phyloP scores from a whole-genome alignment of 2,113 vertebrate species.

The Nibea albiflora region DNA sequence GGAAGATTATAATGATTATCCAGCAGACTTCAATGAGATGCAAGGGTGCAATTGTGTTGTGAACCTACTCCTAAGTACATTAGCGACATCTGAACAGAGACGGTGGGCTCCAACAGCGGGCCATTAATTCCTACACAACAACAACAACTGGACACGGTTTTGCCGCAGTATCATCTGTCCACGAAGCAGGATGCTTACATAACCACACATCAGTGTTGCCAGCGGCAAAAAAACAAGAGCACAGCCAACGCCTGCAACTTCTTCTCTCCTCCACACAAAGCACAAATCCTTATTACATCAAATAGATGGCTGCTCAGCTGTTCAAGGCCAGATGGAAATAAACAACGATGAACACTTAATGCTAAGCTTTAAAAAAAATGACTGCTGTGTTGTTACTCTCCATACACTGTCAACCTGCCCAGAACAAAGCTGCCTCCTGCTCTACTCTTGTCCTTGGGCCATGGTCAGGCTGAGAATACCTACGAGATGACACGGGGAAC shows the following conservation, averaged over 20 bases:
- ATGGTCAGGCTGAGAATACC: constrained; percentile 35
- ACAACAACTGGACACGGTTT: constrained; percentile 68
- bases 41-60: constrained; percentile 37
- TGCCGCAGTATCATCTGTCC: constrained; percentile 75
- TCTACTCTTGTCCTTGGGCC: constrained; percentile 42
- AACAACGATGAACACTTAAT: constrained; percentile 30
- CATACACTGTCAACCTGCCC: constrained; percentile 37
- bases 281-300: constrained; percentile 59
- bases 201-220: constrained; percentile 64
- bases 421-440: constrained; percentile 43
- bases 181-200: constrained; percentile 75
- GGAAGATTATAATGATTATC: constrained; percentile 63
- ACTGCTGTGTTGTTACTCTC: constrained; percentile 20
- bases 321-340: constrained; percentile 57
- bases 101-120: constrained; percentile 31
- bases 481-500: constrained; percentile 28
- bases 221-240: constrained; percentile 66
- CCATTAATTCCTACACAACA: constrained; percentile 71
- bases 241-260: constrained; percentile 56
- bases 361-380: constrained; percentile 18
- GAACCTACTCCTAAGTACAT: constrained; percentile 35
- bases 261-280: constrained; percentile 59
- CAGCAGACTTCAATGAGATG: constrained; percentile 56
- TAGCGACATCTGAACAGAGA: constrained; percentile 45
- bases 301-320: constrained; percentile 44